These are phyloP conservation scores for Tauraco erythrolophus DNA, from an alignment of 2,113 vertebrate genomes.

Conservation along the genomic window DNA sequence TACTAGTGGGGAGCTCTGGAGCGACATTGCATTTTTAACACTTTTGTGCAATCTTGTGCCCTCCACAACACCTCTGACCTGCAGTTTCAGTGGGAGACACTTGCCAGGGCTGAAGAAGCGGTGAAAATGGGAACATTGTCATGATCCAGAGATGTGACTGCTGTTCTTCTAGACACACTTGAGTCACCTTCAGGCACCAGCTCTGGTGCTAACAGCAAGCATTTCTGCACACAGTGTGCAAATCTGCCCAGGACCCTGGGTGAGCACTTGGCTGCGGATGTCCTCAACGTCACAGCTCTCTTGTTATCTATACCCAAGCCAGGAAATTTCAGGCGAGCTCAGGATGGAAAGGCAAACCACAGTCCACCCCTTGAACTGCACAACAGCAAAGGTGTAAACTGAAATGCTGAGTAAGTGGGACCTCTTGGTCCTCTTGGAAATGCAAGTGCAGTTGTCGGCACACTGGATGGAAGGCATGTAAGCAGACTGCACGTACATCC, in stretches of 20 bases:
- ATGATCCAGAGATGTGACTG: not conserved
- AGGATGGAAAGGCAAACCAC: not conserved
- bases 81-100: not conserved
- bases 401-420: not conserved
- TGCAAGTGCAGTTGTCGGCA: not conserved
- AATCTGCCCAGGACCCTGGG: not conserved
- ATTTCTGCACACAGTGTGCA: not conserved
- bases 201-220: not conserved
- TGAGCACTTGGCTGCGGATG: not conserved
- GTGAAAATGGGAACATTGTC: not conserved
- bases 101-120: not conserved
- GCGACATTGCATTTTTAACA: accelerated
- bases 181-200: conserved; percentile 38
- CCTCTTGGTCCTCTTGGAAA: not conserved
- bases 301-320: not conserved
- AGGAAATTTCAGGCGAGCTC: not conserved
- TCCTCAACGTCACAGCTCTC: not conserved
- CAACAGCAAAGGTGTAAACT: not conserved
- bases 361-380: not conserved
- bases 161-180: not conserved
- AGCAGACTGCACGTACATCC: not conserved
- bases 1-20: not conserved
- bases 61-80: not conserved
- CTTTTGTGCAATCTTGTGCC: not conserved
- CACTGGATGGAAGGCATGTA: not conserved